A percentile compares a stretch with the other conserved stretches of the same genome.
These are phyloP conservation scores for Phoenicopterus ruber DNA, from an alignment of 2,113 vertebrate genomes.

Conservation along the genomic window DNA sequence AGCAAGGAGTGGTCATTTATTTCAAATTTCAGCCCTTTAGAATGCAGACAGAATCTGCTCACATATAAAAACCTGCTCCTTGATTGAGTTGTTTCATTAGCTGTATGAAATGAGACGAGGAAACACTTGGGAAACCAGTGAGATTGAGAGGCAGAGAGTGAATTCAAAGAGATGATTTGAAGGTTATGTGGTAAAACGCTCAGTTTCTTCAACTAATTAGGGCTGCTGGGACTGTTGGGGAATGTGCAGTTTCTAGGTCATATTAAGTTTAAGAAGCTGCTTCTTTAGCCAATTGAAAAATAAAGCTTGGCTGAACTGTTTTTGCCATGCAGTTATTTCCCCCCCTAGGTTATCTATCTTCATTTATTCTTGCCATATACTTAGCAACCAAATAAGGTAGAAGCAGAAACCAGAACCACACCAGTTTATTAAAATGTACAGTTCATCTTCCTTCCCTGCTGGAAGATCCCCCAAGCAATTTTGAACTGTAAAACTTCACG, in stretches of 20 bases:
- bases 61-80: constrained; percentile 6
- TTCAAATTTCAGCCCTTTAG: constrained; percentile 21
- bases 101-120: constrained; percentile 69
- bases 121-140: constrained; percentile 67
- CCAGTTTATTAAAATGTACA: neutral
- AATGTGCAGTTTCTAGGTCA: constrained; percentile 73
- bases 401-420: neutral
- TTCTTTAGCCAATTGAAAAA: constrained; percentile 54
- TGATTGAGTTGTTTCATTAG: constrained; percentile 80
- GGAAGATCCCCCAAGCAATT: neutral
- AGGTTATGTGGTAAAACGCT: constrained; percentile 69
- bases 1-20: neutral
- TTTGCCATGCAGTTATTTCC: constrained; percentile 31
- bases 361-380: neutral
- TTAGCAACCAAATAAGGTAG: neutral
- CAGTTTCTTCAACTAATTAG: constrained; percentile 73
- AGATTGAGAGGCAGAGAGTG: constrained; percentile 63
- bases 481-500: neutral
- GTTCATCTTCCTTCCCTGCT: neutral
- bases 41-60: constrained; percentile 41
- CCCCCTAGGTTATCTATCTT: neutral
- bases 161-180: constrained; percentile 76
- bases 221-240: constrained; percentile 68
- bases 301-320: constrained; percentile 51
- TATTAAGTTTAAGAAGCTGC: constrained; percentile 53